Base-by-base conservation (phyloP, 92 coral and sea anemone genomes). In the Chrysogorgia sp. region DNA sequence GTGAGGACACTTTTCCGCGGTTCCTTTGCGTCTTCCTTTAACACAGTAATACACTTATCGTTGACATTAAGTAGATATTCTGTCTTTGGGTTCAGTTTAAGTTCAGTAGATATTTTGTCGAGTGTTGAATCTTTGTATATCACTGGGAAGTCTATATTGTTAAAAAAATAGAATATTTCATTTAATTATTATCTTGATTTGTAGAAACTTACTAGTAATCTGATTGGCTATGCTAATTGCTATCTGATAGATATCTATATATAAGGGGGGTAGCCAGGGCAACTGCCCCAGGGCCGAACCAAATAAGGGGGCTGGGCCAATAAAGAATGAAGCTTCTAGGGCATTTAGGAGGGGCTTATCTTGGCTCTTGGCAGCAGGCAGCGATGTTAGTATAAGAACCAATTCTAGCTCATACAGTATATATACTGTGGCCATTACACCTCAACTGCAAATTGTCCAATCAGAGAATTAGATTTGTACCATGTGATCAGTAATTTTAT, bases 11-110 rank as follows among this genome's bases (percentile, higher is more conserved):
- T 3, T 13, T 33, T 71, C 14, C 25, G 50, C 15, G 31, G 45
- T 20, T 40, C 65, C 34, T 3, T 32, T 0, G 13, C 7, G 10
- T 37, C 79, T 7, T 31, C 43, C 2, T 41, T 52, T 15, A 33
- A 22, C 31, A 72, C 13, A 13, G 49, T 40, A 19, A 72, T 35
- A 21, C 9, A 34, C 24, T 53, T 30, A 17, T 64, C 49, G 13
- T 65, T 48, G 23, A 72, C 79, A 52, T 49, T 32, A 43, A 72
- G 20, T 19, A 34, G 34, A 72, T 50, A 72, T 33, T 72, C 79
- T 7, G 31, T 7, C 53, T 34, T 34, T 2, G 0, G 1, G 25
- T 72, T 41, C 5, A 22, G 52, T 0, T n/a, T n/a, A n/a, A n/a
- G n/a, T n/a, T n/a, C n/a, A n/a, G n/a, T n/a, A n/a, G 28, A 24